Conservation (phyloP, 2,888 invertebrate genomes). For the Blera fallax region DNA sequence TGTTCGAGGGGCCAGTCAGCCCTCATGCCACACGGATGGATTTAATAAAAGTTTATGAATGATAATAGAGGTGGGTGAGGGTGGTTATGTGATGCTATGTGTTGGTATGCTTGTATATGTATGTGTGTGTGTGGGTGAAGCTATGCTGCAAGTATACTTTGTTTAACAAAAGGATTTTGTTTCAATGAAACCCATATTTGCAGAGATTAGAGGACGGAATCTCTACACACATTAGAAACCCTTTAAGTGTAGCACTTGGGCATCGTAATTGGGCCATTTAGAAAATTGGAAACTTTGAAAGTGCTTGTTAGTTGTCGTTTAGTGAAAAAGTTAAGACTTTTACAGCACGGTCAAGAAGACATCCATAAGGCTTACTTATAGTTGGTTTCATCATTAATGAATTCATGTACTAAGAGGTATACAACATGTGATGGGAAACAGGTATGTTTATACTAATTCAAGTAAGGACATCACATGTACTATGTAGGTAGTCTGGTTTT, state of each 20-base stretch:
- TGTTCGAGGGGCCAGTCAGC: conserved; percentile 18
- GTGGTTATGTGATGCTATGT: background rate
- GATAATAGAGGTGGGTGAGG: conserved; percentile 25
- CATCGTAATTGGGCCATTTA: conserved; percentile 65
- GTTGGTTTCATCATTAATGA: conserved; percentile 34
- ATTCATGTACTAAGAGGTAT: background rate
- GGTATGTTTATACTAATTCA: background rate
- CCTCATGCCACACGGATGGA: conserved; percentile 45
- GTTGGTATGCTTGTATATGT: no score
- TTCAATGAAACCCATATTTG: conserved; percentile 61
- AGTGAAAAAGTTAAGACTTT: conserved; percentile 50
- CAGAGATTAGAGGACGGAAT: conserved; percentile 47
- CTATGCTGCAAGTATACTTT: conserved; percentile 21
- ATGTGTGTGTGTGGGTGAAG: background rate
- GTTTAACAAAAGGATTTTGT: conserved; percentile 57
- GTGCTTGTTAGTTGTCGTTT: conserved; percentile 64
- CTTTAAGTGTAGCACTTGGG: conserved; percentile 45
- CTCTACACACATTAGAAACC: conserved; percentile 28
- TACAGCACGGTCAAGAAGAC: conserved; percentile 18
- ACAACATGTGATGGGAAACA: background rate
- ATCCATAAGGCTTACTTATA: conserved; percentile 3
- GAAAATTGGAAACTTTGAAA: conserved; percentile 64
- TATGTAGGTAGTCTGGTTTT: no score
- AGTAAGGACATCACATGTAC: background rate
- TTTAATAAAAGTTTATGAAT: conserved; percentile 72